Evolutionary conservation across 2,113 vertebrate species (phyloP).

Genomic region (Pongo abelii): DNA sequence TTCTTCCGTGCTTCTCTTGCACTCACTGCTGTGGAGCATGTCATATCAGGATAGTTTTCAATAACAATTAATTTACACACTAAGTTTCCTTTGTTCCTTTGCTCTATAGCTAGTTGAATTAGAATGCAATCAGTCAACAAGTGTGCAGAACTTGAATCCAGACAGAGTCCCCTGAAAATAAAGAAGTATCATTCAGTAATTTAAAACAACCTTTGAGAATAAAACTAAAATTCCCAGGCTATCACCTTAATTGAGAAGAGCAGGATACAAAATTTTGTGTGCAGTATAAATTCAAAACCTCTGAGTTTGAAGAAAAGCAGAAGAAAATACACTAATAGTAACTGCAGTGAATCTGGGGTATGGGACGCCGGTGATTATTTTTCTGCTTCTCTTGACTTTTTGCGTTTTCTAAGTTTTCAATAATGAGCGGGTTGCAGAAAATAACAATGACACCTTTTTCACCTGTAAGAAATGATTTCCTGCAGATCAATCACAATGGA

Average conservation of each 20-base stretch:
- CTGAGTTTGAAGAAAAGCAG: neutral
- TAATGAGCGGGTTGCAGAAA: constrained; percentile 50
- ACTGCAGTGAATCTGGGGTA: neutral
- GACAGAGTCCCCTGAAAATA: neutral
- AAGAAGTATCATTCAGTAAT: neutral
- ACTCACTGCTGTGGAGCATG: neutral
- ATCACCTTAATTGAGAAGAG: neutral
- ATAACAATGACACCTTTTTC: constrained; percentile 46
- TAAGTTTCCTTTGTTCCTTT: constrained; percentile 11
- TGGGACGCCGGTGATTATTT: constrained; percentile 3
- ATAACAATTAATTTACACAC: neutral
- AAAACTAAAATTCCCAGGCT: constrained; percentile 34
- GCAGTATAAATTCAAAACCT: neutral
- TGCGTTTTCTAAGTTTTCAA: constrained; percentile 25
- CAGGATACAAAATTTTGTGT: neutral
- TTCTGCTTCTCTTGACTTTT: constrained; percentile 42
- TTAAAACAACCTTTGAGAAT: neutral
- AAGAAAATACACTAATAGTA: constrained; percentile 5
- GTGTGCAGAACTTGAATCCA: neutral
- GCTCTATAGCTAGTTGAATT: neutral
- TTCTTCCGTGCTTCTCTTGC: neutral
- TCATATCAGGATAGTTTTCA: neutral
- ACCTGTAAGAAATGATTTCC: constrained; percentile 51
- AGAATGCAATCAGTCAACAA: neutral
- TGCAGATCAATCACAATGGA: constrained; percentile 42